phyloP scores from a whole-genome alignment of 2,113 vertebrate genomes.

The Coryphaenoides rupestris region DNA sequence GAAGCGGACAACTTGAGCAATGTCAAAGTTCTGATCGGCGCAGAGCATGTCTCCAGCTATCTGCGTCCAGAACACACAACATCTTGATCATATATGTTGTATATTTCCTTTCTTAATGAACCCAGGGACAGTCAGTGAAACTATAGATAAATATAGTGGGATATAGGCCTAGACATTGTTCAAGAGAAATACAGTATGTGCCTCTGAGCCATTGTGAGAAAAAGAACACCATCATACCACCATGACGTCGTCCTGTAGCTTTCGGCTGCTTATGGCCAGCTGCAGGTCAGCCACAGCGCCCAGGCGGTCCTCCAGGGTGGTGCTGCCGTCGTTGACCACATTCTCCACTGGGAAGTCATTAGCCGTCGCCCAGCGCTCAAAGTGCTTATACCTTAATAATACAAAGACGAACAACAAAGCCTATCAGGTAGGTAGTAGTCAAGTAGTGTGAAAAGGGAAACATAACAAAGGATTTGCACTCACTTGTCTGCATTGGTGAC shows the following conservation, averaged over 20 bases:
- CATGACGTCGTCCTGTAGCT: slow-evolving; percentile 74
- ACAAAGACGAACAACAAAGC: background rate
- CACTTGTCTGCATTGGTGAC: slow-evolving; percentile 84
- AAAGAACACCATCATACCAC: slow-evolving; percentile 63
- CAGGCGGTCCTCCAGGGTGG: slow-evolving; percentile 67
- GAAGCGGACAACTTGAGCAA: slow-evolving; percentile 78
- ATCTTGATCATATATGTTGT: background rate
- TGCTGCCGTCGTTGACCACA: slow-evolving; percentile 79
- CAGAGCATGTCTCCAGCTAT: slow-evolving; percentile 83
- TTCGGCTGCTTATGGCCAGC: slow-evolving; percentile 71
- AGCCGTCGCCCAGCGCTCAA: slow-evolving; percentile 82
- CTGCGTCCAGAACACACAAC: slow-evolving; percentile 42
- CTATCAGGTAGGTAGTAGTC: background rate
- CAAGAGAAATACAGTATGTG: background rate
- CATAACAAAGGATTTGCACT: slow-evolving; percentile 31
- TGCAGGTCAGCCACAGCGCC: slow-evolving; percentile 78
- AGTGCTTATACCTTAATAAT: slow-evolving; percentile 74
- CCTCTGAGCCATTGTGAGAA: too few relatives aligned
- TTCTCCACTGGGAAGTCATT: slow-evolving; percentile 79
- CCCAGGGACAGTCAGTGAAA: background rate
- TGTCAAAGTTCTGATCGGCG: slow-evolving; percentile 80
- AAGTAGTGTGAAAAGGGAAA: background rate
- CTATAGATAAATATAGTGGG: background rate
- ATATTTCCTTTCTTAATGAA: background rate
- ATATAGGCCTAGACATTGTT: background rate